Conservation (phyloP, 2,888 invertebrate genomes). For the Axea sp. region DNA sequence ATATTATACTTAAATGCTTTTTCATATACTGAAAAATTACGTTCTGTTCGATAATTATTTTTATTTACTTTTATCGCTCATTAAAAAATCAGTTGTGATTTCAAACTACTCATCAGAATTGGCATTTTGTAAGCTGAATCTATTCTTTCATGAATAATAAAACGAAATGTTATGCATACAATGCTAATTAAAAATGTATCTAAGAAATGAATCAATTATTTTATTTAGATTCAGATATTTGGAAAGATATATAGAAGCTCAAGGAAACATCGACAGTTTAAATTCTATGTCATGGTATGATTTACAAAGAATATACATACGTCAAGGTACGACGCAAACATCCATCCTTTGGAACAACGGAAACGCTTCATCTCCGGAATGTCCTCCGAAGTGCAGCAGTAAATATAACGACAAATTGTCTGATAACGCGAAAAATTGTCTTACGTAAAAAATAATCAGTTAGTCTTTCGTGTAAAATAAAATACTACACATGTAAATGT, state of each 20-base stretch:
- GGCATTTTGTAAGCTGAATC: too few relatives aligned
- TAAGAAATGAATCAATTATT: too few relatives aligned
- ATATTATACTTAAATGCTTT: too few relatives aligned
- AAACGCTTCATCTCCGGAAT: conserved; percentile 31
- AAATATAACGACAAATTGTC: conserved; percentile 69
- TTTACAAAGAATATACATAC: conserved; percentile 20
- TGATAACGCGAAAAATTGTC: too few relatives aligned
- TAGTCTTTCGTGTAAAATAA: conserved; percentile 12
- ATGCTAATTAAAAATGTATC: too few relatives aligned
- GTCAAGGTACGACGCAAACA: conserved; percentile 4
- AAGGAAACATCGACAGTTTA: conserved; percentile 10
- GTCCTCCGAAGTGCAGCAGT: conserved; percentile 65
- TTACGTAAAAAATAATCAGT: background rate
- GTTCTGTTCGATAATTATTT: too few relatives aligned
- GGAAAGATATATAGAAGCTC: conserved; percentile 6
- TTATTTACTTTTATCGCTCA: too few relatives aligned
- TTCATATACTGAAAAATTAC: too few relatives aligned
- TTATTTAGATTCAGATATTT: conserved; percentile 8
- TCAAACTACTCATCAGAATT: too few relatives aligned
- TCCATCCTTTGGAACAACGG: conserved; percentile 31
- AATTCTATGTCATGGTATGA: conserved; percentile 23
- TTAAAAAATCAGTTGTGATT: too few relatives aligned
- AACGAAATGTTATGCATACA: too few relatives aligned
- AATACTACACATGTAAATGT: background rate
- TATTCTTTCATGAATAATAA: too few relatives aligned